These are phyloP conservation scores for Pungitius pungitius DNA, from an alignment of 2,113 vertebrate species.

Conservation along the genomic window DNA sequence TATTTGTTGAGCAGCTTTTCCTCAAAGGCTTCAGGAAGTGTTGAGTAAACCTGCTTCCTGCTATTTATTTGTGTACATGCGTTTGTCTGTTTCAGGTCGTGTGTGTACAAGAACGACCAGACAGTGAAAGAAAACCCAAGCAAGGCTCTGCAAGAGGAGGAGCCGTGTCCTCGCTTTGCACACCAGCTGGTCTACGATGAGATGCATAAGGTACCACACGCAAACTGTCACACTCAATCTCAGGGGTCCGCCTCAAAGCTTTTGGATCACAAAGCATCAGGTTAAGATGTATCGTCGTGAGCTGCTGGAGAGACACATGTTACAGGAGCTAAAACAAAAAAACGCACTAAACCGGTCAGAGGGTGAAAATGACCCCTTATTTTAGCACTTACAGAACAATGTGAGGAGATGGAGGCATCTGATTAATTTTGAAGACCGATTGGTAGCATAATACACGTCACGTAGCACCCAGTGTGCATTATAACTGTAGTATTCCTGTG, in stretches of 20 bases:
- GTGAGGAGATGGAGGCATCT: background rate
- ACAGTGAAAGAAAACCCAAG: constrained; percentile 93
- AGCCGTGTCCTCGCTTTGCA: constrained; percentile 98
- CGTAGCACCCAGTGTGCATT: background rate
- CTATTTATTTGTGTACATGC: background rate
- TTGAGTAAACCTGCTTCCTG: background rate
- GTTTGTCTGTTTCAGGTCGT: constrained; percentile 84
- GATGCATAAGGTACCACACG: constrained; percentile 91
- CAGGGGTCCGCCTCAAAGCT: background rate
- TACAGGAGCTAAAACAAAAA: too few relatives aligned
- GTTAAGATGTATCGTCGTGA: background rate
- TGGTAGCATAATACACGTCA: too few relatives aligned
- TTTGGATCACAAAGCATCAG: background rate
- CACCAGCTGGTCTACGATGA: constrained; percentile 98
- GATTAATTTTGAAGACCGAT: background rate
- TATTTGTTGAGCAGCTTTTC: constrained; percentile 16
- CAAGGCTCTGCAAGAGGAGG: constrained; percentile 95
- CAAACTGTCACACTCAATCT: background rate
- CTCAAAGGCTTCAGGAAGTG: constrained; percentile 3
- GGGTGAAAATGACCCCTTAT: too few relatives aligned
- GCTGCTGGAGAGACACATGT: too few relatives aligned
- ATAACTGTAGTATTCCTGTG: background rate
- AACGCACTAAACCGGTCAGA: too few relatives aligned
- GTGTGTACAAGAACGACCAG: constrained; percentile 98
- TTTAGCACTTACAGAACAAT: too few relatives aligned